phyloP scores from a whole-genome alignment of 2,797 vertebrate genomes.

The Rhabdomys pumilio region DNA sequence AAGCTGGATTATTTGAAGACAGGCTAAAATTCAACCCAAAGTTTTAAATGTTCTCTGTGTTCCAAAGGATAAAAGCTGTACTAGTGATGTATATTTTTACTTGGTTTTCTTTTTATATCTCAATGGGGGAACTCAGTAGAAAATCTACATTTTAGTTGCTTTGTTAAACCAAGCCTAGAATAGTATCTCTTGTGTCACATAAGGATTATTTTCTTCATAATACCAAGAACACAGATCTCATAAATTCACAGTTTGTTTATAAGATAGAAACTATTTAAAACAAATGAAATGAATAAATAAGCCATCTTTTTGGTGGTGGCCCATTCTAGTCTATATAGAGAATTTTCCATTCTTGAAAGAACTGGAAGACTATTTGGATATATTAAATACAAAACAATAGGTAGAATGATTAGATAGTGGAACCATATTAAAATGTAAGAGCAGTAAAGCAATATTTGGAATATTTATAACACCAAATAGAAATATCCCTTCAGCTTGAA shows the following conservation, averaged over 20 bases:
- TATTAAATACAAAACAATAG: background rate
- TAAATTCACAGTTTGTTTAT: background rate
- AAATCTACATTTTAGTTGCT: conserved; percentile 1
- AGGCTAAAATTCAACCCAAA: conserved; percentile 17
- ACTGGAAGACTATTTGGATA: background rate
- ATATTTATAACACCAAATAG: background rate
- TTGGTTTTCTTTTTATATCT: background rate
- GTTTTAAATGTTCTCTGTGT: background rate
- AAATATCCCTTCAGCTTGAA: conserved; percentile 14
- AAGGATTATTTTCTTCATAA: conserved; percentile 17
- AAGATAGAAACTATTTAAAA: background rate
- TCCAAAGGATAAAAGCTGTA: background rate
- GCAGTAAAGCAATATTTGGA: background rate
- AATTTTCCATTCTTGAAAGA: conserved; percentile 43
- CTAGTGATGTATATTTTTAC: background rate
- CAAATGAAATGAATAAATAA: background rate
- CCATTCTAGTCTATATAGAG: background rate
- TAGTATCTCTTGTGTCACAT: background rate
- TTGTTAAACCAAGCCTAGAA: background rate
- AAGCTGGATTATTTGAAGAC: background rate
- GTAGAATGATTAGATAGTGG: background rate
- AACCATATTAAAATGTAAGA: background rate
- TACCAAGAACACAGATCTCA: background rate
- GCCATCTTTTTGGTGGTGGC: background rate
- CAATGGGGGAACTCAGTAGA: background rate